Evolutionary conservation across 2,113 vertebrate genomes (phyloP).

Genomic region (Leptobrachium ailaonicum): DNA sequence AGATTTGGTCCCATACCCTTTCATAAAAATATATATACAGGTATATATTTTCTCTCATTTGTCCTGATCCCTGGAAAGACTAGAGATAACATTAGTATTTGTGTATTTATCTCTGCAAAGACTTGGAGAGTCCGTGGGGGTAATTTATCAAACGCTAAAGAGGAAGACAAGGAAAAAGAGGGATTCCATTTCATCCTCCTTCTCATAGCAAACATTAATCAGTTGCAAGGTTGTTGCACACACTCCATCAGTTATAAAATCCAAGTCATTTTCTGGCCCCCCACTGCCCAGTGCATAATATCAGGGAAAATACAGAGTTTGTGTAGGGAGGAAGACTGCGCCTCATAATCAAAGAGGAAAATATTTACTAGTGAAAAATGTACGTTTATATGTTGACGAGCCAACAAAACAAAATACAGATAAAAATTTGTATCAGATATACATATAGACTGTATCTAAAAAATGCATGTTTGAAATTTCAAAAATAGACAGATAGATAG

Average conservation of each 20-base stretch:
- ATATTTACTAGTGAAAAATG: too few species aligned
- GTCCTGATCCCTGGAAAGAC: constrained; percentile 1
- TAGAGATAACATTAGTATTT: constrained; percentile 17
- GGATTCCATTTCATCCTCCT: constrained; percentile 22
- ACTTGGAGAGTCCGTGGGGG: not conserved
- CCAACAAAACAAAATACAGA: too few species aligned
- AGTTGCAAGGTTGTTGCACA: constrained; percentile 20
- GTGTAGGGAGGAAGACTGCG: too few species aligned
- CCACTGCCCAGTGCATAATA: not conserved
- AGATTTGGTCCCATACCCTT: too few species aligned
- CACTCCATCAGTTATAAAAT: not conserved
- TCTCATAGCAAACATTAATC: constrained; percentile 46
- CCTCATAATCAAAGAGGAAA: too few species aligned
- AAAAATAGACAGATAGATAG: too few species aligned
- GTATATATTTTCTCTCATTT: not conserved
- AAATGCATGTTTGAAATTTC: too few species aligned
- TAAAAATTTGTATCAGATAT: too few species aligned
- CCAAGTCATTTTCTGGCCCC: constrained; percentile 1
- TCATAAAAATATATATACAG: not conserved
- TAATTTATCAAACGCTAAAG: constrained; percentile 22
- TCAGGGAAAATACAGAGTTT: too few species aligned
- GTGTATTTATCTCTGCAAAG: constrained; percentile 21
- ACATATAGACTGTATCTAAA: too few species aligned
- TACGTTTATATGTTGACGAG: too few species aligned
- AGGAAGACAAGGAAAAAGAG: constrained; percentile 6